These are phyloP conservation scores for Sinella curviseta DNA, from an alignment of 1,140 invertebrate genomes.

Conservation along the genomic window DNA sequence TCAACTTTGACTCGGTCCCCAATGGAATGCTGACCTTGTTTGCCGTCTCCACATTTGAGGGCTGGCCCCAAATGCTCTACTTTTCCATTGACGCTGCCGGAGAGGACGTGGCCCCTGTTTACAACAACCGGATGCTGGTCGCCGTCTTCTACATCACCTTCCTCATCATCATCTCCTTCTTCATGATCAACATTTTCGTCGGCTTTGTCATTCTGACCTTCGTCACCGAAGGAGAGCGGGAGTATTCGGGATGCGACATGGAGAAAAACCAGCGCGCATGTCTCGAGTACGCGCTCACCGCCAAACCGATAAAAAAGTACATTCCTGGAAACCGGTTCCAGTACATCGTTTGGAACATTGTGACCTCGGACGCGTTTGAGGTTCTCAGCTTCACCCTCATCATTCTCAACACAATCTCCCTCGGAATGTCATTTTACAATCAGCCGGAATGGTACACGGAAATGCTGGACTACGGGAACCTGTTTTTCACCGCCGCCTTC, in stretches of 20 bases:
- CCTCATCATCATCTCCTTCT: too few relatives aligned
- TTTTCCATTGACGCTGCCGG: conserved; percentile 95
- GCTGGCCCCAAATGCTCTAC: conserved; percentile 96
- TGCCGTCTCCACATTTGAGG: conserved; percentile 98
- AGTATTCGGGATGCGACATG: conserved; percentile 99
- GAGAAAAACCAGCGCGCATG: conserved; percentile 99
- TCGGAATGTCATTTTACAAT: conserved; percentile 96
- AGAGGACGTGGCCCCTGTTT: conserved; percentile 91
- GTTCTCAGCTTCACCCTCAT: conserved; percentile 97
- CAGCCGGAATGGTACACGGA: conserved; percentile 75
- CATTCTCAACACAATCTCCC: conserved; percentile 97
- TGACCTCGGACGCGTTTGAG: conserved; percentile 97
- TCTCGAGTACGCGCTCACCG: conserved; percentile 98
- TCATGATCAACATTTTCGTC: too few relatives aligned
- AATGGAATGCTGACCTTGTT: conserved; percentile 98
- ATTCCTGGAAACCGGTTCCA: conserved; percentile 97
- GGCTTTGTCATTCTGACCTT: too few relatives aligned
- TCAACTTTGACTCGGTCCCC: conserved; percentile 96
- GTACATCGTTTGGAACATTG: conserved; percentile 99
- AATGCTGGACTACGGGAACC: conserved; percentile 89
- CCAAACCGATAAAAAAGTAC: conserved; percentile 92
- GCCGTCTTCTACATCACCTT: conserved; percentile 99
- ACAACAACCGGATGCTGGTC: conserved; percentile 95
- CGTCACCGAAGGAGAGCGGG: conserved; percentile 98
- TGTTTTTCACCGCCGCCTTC: conserved; percentile 97